phyloP scores from a whole-genome alignment of 2,888 invertebrate species.

The Mimachlamys varia region DNA sequence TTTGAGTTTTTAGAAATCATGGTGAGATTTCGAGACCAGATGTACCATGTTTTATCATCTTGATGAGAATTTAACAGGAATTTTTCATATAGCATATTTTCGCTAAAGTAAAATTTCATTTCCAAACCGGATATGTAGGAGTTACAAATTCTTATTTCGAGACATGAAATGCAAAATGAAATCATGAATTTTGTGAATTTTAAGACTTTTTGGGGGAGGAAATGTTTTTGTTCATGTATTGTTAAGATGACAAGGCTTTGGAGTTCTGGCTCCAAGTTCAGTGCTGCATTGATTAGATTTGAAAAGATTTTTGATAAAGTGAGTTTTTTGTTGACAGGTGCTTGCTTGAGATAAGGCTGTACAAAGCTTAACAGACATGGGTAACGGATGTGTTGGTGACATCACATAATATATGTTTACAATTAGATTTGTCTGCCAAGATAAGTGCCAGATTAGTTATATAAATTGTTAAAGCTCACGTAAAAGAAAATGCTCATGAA shows the following conservation, averaged over 20 bases:
- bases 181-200: background rate
- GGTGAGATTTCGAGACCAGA: background rate
- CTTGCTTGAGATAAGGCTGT: background rate
- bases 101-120: too few species aligned
- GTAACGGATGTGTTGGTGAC: background rate
- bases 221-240: background rate
- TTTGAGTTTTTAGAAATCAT: conserved; percentile 26
- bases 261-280: background rate
- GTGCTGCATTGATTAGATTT: conserved; percentile 7
- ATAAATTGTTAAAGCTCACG: background rate
- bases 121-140: too few species aligned
- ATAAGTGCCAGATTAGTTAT: background rate
- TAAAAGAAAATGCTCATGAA: background rate
- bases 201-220: background rate
- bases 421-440: background rate
- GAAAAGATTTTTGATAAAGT: background rate
- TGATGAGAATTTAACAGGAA: background rate
- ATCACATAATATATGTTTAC: background rate
- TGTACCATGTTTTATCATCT: background rate
- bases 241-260: background rate
- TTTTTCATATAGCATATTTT: too few species aligned
- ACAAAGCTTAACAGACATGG: background rate
- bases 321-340: conserved; percentile 23
- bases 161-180: too few species aligned
- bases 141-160: too few species aligned